Percentiles rank a stretch among this genome's conserved stretches.
These are phyloP conservation scores for Drosophila subpulchrella DNA, from an alignment of 1,140 invertebrate genomes.

Conservation along the genomic window DNA sequence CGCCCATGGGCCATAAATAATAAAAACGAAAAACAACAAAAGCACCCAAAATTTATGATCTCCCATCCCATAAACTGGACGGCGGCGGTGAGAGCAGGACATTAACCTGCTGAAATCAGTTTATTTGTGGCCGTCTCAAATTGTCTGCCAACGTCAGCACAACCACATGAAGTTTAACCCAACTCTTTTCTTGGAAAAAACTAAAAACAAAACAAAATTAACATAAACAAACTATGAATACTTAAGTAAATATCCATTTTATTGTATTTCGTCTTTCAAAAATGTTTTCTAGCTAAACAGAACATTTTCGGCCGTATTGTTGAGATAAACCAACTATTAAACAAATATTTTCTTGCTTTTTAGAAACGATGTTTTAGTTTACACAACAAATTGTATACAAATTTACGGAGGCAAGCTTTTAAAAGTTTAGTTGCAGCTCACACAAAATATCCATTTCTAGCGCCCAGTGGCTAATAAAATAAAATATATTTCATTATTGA, in stretches of 20 bases:
- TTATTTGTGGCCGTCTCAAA: slow-evolving; percentile 34
- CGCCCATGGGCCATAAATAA: slow-evolving; percentile 66
- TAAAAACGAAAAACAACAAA: slow-evolving; percentile 30
- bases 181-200: neutral
- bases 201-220: neutral
- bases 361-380: too few species aligned
- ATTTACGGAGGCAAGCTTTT: too few species aligned
- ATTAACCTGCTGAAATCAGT: slow-evolving; percentile 43
- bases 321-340: too few species aligned
- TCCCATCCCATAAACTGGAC: slow-evolving; percentile 7
- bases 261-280: neutral
- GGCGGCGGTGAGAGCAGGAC: slow-evolving; percentile 5
- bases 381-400: too few species aligned
- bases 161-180: neutral
- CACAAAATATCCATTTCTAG: too few species aligned
- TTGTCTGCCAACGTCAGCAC: slow-evolving; percentile 25
- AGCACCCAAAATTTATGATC: slow-evolving; percentile 53
- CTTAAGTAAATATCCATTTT: neutral
- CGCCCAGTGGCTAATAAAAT: too few species aligned
- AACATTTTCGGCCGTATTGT: too few species aligned
- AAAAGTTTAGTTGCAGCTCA: too few species aligned
- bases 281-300: too few species aligned
- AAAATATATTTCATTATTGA: too few species aligned
- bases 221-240: neutral
- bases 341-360: too few species aligned